These are phyloP conservation scores for Heliconius sara DNA, from an alignment of 2,888 invertebrate species.

Conservation along the genomic window DNA sequence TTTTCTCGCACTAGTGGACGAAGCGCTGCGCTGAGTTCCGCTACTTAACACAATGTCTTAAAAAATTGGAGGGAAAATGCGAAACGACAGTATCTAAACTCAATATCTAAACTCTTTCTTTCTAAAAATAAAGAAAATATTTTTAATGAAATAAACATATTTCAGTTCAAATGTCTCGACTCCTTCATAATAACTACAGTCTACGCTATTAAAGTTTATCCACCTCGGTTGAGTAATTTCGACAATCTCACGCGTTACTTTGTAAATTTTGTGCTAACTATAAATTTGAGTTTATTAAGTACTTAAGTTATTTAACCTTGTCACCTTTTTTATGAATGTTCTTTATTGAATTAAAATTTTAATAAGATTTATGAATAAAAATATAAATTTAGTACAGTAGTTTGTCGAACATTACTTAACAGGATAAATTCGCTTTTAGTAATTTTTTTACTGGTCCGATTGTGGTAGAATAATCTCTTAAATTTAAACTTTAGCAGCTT, in stretches of 20 bases:
- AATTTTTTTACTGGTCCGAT: background rate
- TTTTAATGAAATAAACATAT: slow-evolving; percentile 9
- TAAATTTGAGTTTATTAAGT: slow-evolving; percentile 4
- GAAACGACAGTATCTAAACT: too few species aligned
- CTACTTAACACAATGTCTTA: too few species aligned
- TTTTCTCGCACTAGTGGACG: too few species aligned
- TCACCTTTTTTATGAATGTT: background rate
- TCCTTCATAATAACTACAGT: background rate
- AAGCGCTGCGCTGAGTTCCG: too few species aligned
- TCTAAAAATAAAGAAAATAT: background rate
- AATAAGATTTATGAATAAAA: background rate
- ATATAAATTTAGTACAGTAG: too few species aligned
- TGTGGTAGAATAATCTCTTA: background rate
- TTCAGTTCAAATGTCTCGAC: background rate
- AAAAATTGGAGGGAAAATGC: too few species aligned
- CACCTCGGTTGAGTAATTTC: slow-evolving; percentile 10
- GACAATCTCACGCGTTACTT: slow-evolving; percentile 7
- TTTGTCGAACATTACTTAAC: background rate
- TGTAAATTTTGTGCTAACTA: background rate
- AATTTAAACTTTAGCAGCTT: too few species aligned
- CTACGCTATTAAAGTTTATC: slow-evolving; percentile 3
- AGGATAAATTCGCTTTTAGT: background rate
- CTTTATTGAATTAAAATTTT: background rate
- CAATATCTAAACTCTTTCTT: too few species aligned
- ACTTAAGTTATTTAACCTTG: background rate